Evolutionary conservation across 1,140 invertebrate species (phyloP).

Genomic region (Bombus balteatus): DNA sequence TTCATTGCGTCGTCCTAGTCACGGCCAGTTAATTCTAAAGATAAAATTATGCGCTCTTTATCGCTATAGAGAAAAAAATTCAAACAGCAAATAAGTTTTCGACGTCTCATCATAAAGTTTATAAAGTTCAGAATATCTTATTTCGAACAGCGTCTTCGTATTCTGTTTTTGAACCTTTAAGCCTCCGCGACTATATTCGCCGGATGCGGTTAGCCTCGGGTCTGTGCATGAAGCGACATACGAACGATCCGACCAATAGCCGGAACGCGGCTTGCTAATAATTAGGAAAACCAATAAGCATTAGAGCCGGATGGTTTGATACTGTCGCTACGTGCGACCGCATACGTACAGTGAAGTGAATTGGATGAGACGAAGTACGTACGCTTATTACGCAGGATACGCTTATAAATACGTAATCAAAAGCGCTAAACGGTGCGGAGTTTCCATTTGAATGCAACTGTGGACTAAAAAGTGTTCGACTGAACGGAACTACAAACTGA

Average conservation of each 20-base stretch:
- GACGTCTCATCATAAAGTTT: neutral
- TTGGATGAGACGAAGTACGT: neutral
- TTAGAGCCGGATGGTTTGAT: constrained; percentile 19
- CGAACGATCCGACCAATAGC: constrained; percentile 5
- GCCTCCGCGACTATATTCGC: neutral
- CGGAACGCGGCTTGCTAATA: neutral
- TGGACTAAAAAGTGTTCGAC: too few species aligned
- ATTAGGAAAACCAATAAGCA: constrained; percentile 35
- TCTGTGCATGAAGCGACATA: neutral
- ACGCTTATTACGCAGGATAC: neutral
- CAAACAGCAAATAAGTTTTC: too few species aligned
- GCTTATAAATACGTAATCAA: neutral
- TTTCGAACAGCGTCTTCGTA: neutral
- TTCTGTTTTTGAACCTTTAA: neutral
- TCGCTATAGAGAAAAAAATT: too few species aligned
- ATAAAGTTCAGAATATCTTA: too few species aligned
- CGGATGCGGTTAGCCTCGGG: neutral
- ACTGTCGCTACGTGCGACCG: constrained; percentile 5
- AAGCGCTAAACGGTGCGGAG: neutral
- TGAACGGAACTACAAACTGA: too few species aligned
- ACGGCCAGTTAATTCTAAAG: too few species aligned
- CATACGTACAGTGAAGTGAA: constrained; percentile 21
- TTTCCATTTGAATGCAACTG: neutral
- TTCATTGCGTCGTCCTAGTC: too few species aligned
- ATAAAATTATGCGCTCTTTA: too few species aligned